phyloP scores from a whole-genome alignment of 2,888 invertebrate species.

The Oligia strigilis region DNA sequence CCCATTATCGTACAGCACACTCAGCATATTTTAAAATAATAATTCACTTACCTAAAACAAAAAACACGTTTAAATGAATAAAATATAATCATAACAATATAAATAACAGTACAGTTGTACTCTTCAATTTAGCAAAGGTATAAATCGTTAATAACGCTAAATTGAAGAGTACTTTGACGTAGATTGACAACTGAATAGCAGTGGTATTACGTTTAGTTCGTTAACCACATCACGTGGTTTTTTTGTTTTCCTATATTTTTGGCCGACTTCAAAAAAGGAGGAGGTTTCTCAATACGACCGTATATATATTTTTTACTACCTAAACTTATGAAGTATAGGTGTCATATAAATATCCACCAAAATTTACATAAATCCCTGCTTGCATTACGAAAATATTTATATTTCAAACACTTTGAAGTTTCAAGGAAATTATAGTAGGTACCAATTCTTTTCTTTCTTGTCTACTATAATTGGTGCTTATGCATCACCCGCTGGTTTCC shows the following conservation, averaged over 20 bases:
- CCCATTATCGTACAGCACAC: background rate
- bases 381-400: constrained; percentile 17
- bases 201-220: no score
- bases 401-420: background rate
- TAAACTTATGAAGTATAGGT: background rate
- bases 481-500: constrained; percentile 27
- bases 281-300: no score
- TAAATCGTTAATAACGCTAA: no score
- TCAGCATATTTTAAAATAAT: background rate
- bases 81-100: background rate
- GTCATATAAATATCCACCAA: background rate
- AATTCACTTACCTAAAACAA: constrained; percentile 71
- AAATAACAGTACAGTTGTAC: no score
- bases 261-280: no score
- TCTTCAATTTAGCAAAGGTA: no score
- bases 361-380: background rate
- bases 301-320: no score
- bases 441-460: background rate
- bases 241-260: no score
- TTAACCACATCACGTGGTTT: no score
- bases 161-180: no score
- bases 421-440: background rate
- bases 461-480: background rate
- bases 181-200: no score
- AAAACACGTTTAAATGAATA: background rate